Evolutionary conservation across 2,797 vertebrate species (phyloP).

Genomic region (Eulemur coronatus): DNA sequence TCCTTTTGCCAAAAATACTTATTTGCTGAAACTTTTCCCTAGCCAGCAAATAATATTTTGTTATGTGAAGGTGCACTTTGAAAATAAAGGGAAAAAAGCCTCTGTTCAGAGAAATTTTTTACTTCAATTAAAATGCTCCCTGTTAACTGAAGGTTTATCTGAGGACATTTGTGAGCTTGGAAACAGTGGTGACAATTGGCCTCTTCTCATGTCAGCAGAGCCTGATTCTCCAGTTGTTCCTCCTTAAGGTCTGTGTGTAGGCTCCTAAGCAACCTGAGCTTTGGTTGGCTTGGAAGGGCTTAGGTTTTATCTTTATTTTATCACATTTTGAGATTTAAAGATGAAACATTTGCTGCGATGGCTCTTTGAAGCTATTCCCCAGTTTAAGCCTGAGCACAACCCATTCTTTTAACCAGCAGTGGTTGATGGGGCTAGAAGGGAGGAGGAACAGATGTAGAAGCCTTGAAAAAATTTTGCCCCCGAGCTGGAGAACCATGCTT

Average conservation of each 20-base stretch:
- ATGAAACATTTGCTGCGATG: conserved; percentile 38
- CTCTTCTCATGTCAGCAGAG: conserved; percentile 62
- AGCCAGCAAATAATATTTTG: conserved; percentile 58
- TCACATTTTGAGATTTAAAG: conserved; percentile 48
- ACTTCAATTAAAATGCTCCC: conserved; percentile 55
- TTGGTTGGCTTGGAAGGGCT: conserved; percentile 44
- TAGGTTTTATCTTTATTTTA: conserved; percentile 60
- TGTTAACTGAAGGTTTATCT: conserved; percentile 46
- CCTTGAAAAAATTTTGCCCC: conserved; percentile 1
- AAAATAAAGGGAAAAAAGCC: conserved; percentile 63
- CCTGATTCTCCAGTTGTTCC: conserved; percentile 64
- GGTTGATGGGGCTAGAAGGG: conserved; percentile 12
- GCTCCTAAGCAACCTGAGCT: conserved; percentile 32
- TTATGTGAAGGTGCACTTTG: conserved; percentile 48
- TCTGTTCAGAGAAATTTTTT: conserved; percentile 56
- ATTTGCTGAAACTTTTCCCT: conserved; percentile 61
- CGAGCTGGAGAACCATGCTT: conserved; percentile 75
- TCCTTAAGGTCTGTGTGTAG: not conserved
- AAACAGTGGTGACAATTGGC: conserved; percentile 39
- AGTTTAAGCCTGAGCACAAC: not conserved
- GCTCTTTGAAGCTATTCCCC: conserved; percentile 23
- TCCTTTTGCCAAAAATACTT: conserved; percentile 59
- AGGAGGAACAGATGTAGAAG: not conserved
- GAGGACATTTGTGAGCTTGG: conserved; percentile 36
- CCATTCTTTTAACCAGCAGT: conserved; percentile 45